Evolutionary conservation across 92 coral and sea anemone genomes (phyloP), one percentile per base, ranked within the genome.

Genomic region (Nematostella vectensis): DNA sequence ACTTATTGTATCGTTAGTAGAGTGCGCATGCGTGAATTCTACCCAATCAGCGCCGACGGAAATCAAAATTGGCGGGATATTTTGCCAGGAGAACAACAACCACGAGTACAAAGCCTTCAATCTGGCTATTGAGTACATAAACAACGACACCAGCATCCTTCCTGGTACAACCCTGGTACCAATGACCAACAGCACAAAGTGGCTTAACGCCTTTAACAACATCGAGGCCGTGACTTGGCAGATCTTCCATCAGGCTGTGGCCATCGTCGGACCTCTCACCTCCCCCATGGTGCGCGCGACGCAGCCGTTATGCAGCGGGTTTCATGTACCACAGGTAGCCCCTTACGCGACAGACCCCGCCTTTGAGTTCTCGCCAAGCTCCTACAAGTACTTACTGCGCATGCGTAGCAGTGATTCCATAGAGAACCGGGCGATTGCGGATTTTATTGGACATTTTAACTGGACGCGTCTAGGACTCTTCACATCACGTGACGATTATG

Each of bases 311-410:
- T 79, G 88, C 37, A 50, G 72, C 25, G 88, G 96, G 6, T 72
- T 88, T 57, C 80, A 65, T 40, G 58, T 88, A 18, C 96, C 96
- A 16, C 82, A 79, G 31, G 54, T 83, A 16, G 70, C 94, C 18
- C 88, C 94, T 24, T 69, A 75, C 21, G 96, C 96, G 8, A 88
- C 96, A 20, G 87, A 88, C 39, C 79, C 85, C 0, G 61, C 80
- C 1, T 83, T 88, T 66, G 79, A 71, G 25, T 67, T 77, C 49
- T 77, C 91, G 2, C 75, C 87, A 1, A 54, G 55, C 1, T 55
- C 71, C 1, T 88, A 75, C 31, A 60, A 69, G 20, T 88, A 75
- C 50, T 58, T 88, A 23, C 59, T 83, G 20, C 88, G 96, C 62
- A 79, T 88, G 96, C 72, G 83, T 51, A 63, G 75, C 13, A 77